Conservation (phyloP, 2,113 vertebrate genomes). For the Furnarius figulus region DNA sequence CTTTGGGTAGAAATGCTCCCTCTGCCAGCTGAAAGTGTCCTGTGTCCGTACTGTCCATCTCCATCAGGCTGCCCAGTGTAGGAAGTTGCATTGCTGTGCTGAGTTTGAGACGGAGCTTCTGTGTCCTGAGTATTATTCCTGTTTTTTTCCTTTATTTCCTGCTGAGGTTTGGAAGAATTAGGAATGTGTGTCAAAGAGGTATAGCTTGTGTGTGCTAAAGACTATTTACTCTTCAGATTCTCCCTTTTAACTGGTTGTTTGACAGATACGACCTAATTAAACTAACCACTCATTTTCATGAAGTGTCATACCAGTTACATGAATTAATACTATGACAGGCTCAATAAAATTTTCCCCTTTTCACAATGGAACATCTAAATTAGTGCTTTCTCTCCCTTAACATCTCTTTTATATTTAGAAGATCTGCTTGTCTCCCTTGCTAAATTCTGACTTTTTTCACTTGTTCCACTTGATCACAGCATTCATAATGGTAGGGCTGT, state of each 20-base stretch:
- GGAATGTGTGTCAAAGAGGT: neutral
- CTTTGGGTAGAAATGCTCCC: neutral
- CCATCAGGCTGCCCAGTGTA: neutral
- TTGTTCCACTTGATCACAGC: neutral
- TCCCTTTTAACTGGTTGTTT: slow-evolving; percentile 26
- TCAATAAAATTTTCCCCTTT: neutral
- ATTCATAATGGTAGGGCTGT: neutral
- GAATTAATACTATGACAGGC: neutral
- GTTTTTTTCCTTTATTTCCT: neutral
- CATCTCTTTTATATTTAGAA: neutral
- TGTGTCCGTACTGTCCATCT: rapidly evolving
- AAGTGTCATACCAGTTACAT: neutral
- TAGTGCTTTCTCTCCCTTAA: neutral
- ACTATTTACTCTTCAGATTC: neutral
- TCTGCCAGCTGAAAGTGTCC: neutral
- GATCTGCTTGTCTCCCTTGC: neutral
- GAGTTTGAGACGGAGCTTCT: neutral
- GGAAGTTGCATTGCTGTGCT: neutral
- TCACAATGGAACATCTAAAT: neutral
- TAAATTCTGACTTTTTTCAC: neutral
- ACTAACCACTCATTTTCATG: neutral
- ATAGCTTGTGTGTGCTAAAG: neutral
- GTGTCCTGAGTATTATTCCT: neutral
- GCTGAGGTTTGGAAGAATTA: neutral
- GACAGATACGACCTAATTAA: slow-evolving; percentile 40